Conservation (phyloP, 2,113 vertebrate species). For the Chionomys nivalis region DNA sequence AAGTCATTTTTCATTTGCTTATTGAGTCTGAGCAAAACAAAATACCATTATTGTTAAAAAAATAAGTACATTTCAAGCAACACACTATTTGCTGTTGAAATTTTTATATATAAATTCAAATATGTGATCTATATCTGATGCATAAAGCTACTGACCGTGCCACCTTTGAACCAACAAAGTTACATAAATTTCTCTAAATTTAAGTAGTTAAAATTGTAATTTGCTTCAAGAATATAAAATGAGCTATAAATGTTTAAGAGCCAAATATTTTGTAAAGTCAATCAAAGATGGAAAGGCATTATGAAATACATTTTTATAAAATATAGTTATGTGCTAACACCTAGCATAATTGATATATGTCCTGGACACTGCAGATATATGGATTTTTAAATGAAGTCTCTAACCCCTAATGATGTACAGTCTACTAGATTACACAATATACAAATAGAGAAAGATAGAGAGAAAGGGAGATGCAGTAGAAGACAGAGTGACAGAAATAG, state of each 20-base stretch:
- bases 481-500: background rate
- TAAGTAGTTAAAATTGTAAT: background rate
- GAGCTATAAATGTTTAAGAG: background rate
- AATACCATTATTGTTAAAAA: background rate
- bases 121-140: background rate
- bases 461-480: background rate
- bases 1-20: background rate
- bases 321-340: background rate
- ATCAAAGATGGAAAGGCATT: background rate
- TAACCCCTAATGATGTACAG: background rate
- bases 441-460: background rate
- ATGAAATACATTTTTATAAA: background rate
- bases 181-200: background rate
- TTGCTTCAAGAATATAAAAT: background rate
- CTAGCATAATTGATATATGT: background rate
- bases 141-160: background rate
- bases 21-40: background rate
- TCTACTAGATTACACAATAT: background rate
- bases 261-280: background rate
- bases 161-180: background rate
- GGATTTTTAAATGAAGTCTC: background rate
- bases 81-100: background rate
- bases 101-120: background rate
- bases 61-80: conserved; percentile 26
- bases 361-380: background rate